Conservation (phyloP, 2,888 invertebrate genomes). For the Temnothorax rugatulus region DNA sequence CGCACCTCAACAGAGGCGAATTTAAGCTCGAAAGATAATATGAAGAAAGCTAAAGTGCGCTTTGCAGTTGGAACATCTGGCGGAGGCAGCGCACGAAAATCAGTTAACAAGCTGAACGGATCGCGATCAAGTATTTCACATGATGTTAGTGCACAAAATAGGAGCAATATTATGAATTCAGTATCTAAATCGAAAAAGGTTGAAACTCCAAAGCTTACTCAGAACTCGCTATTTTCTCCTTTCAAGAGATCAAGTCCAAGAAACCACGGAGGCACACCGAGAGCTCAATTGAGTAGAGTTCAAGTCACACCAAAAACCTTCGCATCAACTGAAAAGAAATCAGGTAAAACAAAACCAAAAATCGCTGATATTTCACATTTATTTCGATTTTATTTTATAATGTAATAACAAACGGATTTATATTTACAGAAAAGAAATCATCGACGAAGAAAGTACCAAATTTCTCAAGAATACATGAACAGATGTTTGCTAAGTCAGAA, state of each 20-base stretch:
- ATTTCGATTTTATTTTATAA: neutral
- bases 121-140: neutral
- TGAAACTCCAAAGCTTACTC: neutral
- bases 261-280: neutral
- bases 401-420: neutral
- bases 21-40: conserved; percentile 41
- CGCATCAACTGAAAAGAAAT: neutral
- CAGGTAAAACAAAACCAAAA: conserved; percentile 43
- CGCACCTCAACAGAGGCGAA: conserved; percentile 52
- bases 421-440: conserved; percentile 73
- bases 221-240: neutral
- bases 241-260: conserved; percentile 3
- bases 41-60: conserved; percentile 73
- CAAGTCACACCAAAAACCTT: conserved; percentile 12
- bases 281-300: neutral
- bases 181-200: neutral
- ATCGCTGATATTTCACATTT: neutral
- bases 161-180: neutral
- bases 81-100: neutral
- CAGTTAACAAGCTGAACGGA: neutral
- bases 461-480: conserved; percentile 90
- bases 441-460: conserved; percentile 89
- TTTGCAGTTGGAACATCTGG: conserved; percentile 65
- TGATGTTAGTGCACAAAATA: neutral
- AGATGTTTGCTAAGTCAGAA: conserved; percentile 90